Conservation (phyloP, 2,113 vertebrate species). For the Monopterus albus region DNA sequence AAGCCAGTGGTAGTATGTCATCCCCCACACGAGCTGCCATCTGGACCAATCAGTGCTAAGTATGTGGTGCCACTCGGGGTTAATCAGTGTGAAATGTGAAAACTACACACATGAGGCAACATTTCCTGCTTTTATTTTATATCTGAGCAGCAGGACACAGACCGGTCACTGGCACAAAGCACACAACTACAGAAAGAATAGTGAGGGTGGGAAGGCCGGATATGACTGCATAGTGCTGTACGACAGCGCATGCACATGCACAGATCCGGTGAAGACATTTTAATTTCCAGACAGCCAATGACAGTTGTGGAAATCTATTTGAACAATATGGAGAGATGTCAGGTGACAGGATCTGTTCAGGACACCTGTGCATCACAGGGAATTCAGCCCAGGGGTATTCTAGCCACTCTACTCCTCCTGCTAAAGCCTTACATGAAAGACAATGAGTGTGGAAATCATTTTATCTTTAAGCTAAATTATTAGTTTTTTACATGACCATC, state of each 20-base stretch:
- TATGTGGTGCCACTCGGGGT: neutral
- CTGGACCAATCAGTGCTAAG: conserved; percentile 30
- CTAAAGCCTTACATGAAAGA: neutral
- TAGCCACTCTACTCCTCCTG: neutral
- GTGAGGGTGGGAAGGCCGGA: neutral
- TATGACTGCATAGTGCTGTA: neutral
- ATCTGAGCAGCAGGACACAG: conserved; percentile 8
- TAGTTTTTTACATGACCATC: too few species aligned
- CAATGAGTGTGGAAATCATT: conserved; percentile 2
- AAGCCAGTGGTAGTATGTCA: too few species aligned
- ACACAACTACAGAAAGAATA: neutral
- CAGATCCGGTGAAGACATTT: neutral
- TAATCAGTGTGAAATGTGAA: conserved; percentile 34
- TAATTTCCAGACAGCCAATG: conserved; percentile 16
- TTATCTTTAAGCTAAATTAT: too few species aligned
- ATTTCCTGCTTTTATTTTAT: conserved; percentile 39
- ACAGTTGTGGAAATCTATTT: conserved; percentile 54
- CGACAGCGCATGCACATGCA: conserved; percentile 1
- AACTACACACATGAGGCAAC: conserved; percentile 24
- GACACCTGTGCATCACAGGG: conserved; percentile 49
- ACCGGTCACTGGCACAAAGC: neutral
- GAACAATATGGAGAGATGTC: conserved; percentile 32
- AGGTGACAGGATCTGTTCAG: conserved; percentile 57
- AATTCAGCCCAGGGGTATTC: conserved; percentile 48
- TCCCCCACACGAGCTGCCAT: conserved; percentile 8